Evolutionary conservation across 2,888 invertebrate species (phyloP), one percentile per base, ranked within the genome.

Genomic region (Himalopsyche anomala): DNA sequence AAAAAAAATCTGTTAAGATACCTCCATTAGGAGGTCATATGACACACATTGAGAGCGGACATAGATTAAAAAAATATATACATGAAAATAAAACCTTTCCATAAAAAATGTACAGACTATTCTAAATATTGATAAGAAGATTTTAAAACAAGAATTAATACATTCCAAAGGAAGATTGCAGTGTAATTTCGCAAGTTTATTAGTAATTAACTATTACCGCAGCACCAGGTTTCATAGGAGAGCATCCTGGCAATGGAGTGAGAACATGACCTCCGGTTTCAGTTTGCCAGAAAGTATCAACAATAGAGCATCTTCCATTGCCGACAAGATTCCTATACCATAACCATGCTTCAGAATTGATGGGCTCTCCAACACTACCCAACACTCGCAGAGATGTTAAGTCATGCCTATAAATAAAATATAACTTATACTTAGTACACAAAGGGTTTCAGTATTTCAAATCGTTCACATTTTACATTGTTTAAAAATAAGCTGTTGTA

Each of bases 211-310:
- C 28, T 83, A 94, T 95, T 93, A 98, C 98, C 88, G 99, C 99
- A 86, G 99, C 97, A 87, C 99, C 99, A 0, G 99, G 99, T 92
- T 99, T 99, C 95, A 98, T 97, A 17, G 98, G 97, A 2, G 98
- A 99, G 36, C 98, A 98, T 36, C 99, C 99, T 0, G 99, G 99
- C 83, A 99, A 92, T 54, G 99, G 98, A 55, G 99, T 98, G 81
- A 99, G 94, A 36, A 99, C 97, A 92, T 99, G 99, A 0, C 99
- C 99, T 11, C 99, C 99, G 6, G 99, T 99, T 94, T 99, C 99
- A 0, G 99, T 99, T 93, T 99, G 99, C 99, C 99, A 99, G 92
- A 98, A 99, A 0, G 99, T 99, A 91, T 99, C 99, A 0, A 97
- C 98, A 90, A 99, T 96, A 85, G 99, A 97, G 92, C 98, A 98